These are phyloP conservation scores for Lampris incognitus DNA, from an alignment of 2,113 vertebrate genomes.

Conservation along the genomic window DNA sequence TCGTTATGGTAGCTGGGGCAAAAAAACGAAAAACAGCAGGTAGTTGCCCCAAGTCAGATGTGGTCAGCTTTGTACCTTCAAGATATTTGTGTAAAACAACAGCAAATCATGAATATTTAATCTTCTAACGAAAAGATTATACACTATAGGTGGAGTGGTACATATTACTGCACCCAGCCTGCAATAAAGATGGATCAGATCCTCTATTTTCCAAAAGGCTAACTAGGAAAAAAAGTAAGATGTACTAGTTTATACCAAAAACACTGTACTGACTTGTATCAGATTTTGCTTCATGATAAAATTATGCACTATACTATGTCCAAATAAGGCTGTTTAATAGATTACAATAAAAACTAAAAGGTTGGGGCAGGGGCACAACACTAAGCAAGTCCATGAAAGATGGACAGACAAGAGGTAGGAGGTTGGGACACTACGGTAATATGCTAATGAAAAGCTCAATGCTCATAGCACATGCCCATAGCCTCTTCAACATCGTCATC, in stretches of 20 bases:
- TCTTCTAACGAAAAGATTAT: background rate
- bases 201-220: slow-evolving; percentile 23
- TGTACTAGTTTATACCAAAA: slow-evolving; percentile 5
- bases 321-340: background rate
- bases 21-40: no score
- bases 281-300: slow-evolving; percentile 1
- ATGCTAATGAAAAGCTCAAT: background rate
- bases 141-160: slow-evolving; percentile 7
- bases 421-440: background rate
- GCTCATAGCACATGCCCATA: background rate
- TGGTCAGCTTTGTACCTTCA: no score
- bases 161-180: slow-evolving; percentile 27
- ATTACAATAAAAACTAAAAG: background rate
- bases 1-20: no score
- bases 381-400: background rate
- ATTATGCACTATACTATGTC: background rate
- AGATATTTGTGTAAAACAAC: background rate
- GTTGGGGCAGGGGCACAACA: background rate
- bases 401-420: background rate
- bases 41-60: no score
- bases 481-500: background rate
- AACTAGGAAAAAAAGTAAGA: slow-evolving; percentile 13
- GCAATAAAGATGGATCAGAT: slow-evolving; percentile 9
- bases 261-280: background rate
- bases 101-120: background rate